A percentile compares a stretch with the other conserved stretches of the same genome.
These are phyloP conservation scores for Noctua fimbriata DNA, from an alignment of 2,888 invertebrate species.

Conservation along the genomic window DNA sequence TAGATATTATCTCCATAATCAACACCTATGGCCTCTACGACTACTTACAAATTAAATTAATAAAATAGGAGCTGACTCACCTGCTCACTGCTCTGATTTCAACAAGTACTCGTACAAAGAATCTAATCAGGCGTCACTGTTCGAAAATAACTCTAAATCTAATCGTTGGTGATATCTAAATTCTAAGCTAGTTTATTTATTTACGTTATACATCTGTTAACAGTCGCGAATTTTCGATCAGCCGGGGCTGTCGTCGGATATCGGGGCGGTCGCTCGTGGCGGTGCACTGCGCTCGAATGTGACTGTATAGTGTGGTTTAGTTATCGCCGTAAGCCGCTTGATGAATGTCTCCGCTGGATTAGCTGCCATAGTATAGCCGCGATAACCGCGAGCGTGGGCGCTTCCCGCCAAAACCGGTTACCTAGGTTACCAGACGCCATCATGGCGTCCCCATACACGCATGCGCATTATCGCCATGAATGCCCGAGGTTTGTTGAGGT, in stretches of 20 bases:
- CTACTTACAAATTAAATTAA: slow-evolving; percentile 20
- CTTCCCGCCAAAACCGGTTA: slow-evolving; percentile 88
- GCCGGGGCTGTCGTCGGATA: slow-evolving; percentile 86
- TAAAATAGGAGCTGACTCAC: slow-evolving; percentile 65
- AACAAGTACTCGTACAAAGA: slow-evolving; percentile 41
- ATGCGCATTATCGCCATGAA: slow-evolving; percentile 45
- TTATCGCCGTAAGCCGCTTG: slow-evolving; percentile 57
- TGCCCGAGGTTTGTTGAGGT: slow-evolving; percentile 13
- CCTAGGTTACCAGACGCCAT: slow-evolving; percentile 82
- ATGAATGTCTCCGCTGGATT: slow-evolving; percentile 64
- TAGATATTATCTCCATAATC: slow-evolving; percentile 5
- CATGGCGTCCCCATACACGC: slow-evolving; percentile 60
- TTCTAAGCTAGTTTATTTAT: slow-evolving; percentile 65
- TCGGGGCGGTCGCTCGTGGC: slow-evolving; percentile 85
- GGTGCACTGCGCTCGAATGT: slow-evolving; percentile 89
- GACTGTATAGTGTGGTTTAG: slow-evolving; percentile 50
- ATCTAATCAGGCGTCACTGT: slow-evolving; percentile 42
- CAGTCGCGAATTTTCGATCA: slow-evolving; percentile 82
- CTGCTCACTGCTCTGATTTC: slow-evolving; percentile 61
- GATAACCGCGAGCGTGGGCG: slow-evolving; percentile 74
- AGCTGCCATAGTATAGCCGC: slow-evolving; percentile 50
- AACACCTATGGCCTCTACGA: slow-evolving; percentile 17
- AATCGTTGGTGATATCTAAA: slow-evolving; percentile 34
- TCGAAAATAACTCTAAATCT: slow-evolving; percentile 13
- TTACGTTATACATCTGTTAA: slow-evolving; percentile 69